Base-by-base conservation (phyloP, 2,888 invertebrate genomes). In the Crocallis elinguaria region DNA sequence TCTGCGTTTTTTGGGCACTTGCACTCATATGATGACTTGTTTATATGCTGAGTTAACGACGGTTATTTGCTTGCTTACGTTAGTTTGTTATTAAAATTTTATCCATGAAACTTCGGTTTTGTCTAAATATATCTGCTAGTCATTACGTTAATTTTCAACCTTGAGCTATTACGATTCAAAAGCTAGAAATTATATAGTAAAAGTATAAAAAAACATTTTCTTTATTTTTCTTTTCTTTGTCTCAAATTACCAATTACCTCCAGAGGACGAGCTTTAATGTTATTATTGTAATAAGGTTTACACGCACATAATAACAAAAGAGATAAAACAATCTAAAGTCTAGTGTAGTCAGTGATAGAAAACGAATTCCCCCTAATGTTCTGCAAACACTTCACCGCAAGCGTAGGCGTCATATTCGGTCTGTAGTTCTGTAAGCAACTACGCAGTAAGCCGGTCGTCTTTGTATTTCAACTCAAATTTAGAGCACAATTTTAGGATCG, bases 401-500 rank as follows among this genome's bases (percentile, higher is more conserved):
- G 11, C 38, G 27, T 32, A 37, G 43, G 25, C 25, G 43, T 36
- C 21, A 27, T 38, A 43, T 43, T 37, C n/a, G 23, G 42, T 14
- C 42, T 19, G 17, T 43, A 21, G n/a, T n/a, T n/a, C n/a, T n/a
- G n/a, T n/a, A n/a, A n/a, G n/a, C n/a, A n/a, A n/a, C n/a, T 27
- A 16, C n/a, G 14, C 12, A 29, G 29, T 29, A 29, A 4, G 49
- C 25, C 39, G 39, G 45, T 36, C 36, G 41, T n/a, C 30, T 43
- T 39, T 13, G 41, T 52, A 7, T 27, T 7, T 29, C 6, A 27
- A 13, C 42, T 35, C 46, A 43, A 59, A 71, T 72, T 58, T 66
- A 49, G 67, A 66, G 57, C 64, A 60, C 55, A 66, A 57, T 50
- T 71, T 64, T 51, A 65, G 63, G 59, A 55, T 51, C 71, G 66